Evolutionary conservation across 2,113 vertebrate species (phyloP).

Genomic region (Oophaga pumilio): DNA sequence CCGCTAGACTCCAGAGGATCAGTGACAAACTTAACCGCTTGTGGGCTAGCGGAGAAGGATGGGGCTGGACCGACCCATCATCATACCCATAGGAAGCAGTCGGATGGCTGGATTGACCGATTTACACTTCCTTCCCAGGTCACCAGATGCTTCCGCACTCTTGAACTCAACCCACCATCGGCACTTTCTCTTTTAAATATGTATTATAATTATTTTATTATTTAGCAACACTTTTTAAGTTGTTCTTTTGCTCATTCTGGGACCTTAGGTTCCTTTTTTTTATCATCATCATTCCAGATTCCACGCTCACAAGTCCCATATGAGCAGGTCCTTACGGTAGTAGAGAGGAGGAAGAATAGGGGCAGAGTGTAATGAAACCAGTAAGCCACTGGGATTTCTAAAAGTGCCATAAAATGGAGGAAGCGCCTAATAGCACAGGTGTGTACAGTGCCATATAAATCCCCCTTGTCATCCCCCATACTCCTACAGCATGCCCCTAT

Average conservation of each 20-base stretch:
- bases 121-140: slow-evolving; percentile 31
- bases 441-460: slow-evolving; percentile 3
- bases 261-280: background rate
- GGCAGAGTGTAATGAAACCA: background rate
- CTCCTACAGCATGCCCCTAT: background rate
- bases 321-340: background rate
- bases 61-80: slow-evolving; percentile 51
- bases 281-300: slow-evolving; percentile 24
- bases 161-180: slow-evolving; percentile 47
- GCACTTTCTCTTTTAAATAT: slow-evolving; percentile 55
- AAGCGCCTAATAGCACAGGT: background rate
- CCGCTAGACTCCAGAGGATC: slow-evolving; percentile 1
- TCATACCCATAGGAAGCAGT: background rate
- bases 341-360: background rate
- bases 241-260: slow-evolving; percentile 28
- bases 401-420: background rate
- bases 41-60: slow-evolving; percentile 14
- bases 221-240: slow-evolving; percentile 54
- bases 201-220: slow-evolving; percentile 59
- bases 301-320: background rate
- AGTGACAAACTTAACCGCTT: background rate
- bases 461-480: background rate
- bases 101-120: slow-evolving; percentile 44
- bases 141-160: slow-evolving; percentile 42
- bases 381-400: background rate